These are phyloP conservation scores for Dendrocopos noguchii DNA, from an alignment of 2,113 vertebrate species.

Conservation along the genomic window DNA sequence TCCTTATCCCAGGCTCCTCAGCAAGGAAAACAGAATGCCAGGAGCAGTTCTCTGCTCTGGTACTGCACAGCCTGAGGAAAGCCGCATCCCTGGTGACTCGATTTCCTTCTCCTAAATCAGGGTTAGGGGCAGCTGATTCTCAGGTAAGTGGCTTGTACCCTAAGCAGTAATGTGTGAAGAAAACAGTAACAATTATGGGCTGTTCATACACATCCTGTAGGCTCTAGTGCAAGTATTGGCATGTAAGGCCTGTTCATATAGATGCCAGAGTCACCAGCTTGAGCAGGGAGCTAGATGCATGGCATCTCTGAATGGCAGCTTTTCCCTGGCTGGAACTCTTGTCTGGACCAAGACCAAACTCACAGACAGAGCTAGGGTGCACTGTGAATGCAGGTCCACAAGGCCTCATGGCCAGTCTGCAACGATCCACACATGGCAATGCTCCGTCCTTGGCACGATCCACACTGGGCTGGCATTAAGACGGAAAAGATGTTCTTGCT, in stretches of 20 bases:
- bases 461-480: fast-evolving
- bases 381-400: no score
- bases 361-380: not conserved
- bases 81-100: fast-evolving
- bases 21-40: fast-evolving
- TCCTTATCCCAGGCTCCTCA: not conserved
- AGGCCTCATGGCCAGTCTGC: not conserved
- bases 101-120: not conserved
- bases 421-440: not conserved
- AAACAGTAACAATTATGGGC: not conserved
- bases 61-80: not conserved
- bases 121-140: not conserved
- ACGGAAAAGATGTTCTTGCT: not conserved
- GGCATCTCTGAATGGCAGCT: not conserved
- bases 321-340: not conserved
- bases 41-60: not conserved
- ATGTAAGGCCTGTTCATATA: not conserved
- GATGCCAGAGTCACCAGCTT: no score
- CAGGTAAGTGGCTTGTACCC: fast-evolving
- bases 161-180: fast-evolving
- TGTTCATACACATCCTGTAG: not conserved
- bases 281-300: not conserved
- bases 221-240: not conserved
- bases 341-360: not conserved
- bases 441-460: not conserved